Conservation (phyloP, 2,888 invertebrate species). For the Drosophila austrosaltans region DNA sequence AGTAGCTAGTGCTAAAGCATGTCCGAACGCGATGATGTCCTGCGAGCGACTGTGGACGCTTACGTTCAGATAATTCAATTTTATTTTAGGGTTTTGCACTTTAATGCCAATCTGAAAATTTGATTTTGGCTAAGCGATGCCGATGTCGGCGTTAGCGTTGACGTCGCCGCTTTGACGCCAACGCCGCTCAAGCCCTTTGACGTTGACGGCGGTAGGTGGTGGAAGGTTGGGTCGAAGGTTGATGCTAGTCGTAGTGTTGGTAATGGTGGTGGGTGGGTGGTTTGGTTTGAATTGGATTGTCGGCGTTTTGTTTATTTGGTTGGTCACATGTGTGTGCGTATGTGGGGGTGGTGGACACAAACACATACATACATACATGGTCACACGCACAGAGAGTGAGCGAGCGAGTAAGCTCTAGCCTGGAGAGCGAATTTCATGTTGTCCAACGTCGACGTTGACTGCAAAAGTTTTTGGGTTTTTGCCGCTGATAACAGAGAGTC, state of each 20-base stretch:
- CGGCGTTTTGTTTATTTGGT: constrained; percentile 47
- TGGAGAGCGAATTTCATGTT: constrained; percentile 3
- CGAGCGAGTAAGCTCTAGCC: constrained; percentile 11
- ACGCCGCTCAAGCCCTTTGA: constrained; percentile 54
- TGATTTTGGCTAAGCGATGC: constrained; percentile 80
- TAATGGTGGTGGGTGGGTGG: constrained; percentile 47
- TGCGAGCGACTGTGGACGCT: constrained; percentile 73
- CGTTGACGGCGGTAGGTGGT: constrained; percentile 34
- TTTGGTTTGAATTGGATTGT: constrained; percentile 34
- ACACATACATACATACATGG: constrained; percentile 30
- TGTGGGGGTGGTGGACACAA: constrained; percentile 72
- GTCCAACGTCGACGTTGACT: constrained; percentile 9
- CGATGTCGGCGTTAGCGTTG: constrained; percentile 27
- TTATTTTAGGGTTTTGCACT: constrained; percentile 82
- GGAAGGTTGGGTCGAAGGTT: constrained; percentile 38
- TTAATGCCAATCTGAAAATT: constrained; percentile 82
- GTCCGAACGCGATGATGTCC: constrained; percentile 77
- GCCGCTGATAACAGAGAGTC: constrained; percentile 47
- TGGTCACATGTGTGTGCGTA: constrained; percentile 54
- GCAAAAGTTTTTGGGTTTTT: constrained; percentile 22
- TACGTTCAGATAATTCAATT: constrained; percentile 82
- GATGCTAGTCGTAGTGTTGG: constrained; percentile 4
- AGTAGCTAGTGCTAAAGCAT: constrained; percentile 20
- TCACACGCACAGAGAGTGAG: constrained; percentile 11
- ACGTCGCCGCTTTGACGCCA: constrained; percentile 23